These are phyloP conservation scores for Platycnemis pennipes DNA, from an alignment of 2,888 invertebrate species.

Conservation along the genomic window DNA sequence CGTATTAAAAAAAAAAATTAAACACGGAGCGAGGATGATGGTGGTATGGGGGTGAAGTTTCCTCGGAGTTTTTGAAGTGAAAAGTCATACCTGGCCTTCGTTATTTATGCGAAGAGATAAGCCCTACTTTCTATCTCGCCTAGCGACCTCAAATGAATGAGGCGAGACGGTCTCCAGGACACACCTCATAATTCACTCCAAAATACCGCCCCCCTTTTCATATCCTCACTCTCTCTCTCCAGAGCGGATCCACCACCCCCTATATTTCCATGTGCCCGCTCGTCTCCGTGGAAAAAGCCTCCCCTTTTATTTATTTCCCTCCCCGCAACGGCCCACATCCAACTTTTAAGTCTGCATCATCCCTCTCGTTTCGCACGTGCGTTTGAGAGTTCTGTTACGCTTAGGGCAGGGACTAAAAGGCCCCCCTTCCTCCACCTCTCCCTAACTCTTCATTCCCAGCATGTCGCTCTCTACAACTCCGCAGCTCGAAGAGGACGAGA, in stretches of 20 bases:
- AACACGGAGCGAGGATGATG: not conserved
- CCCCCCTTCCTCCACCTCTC: no score
- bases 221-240: not conserved
- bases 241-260: not conserved
- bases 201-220: conserved; percentile 31
- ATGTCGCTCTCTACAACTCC: no score
- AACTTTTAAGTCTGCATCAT: not conserved
- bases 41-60: not conserved
- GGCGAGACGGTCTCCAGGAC: conserved; percentile 30
- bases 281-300: not conserved
- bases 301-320: not conserved
- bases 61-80: conserved; percentile 46
- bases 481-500: no score
- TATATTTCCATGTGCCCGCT: not conserved
- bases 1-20: not conserved
- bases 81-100: conserved; percentile 55
- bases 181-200: conserved; percentile 53
- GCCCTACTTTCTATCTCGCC: conserved; percentile 49
- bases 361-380: not conserved
- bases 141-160: conserved; percentile 44
- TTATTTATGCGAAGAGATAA: conserved; percentile 65
- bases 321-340: not conserved
- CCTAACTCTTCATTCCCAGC: no score
- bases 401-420: not conserved
- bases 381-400: not conserved